These are phyloP conservation scores for Ectemnius lituratus DNA, from an alignment of 2,888 invertebrate species.

Conservation along the genomic window DNA sequence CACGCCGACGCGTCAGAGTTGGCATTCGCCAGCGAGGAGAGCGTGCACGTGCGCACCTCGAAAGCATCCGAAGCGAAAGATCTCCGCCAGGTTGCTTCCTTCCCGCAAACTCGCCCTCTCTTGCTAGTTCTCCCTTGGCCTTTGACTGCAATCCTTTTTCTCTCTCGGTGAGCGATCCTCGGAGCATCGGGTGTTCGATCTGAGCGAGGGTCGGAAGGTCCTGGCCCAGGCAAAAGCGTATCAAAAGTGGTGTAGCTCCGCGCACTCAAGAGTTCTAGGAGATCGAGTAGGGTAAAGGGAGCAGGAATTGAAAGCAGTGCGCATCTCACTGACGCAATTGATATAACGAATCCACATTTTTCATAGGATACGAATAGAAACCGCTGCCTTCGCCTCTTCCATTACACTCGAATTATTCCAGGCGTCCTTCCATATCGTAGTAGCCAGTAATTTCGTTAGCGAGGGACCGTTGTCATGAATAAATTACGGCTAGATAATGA, in stretches of 20 bases:
- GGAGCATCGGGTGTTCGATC: constrained; percentile 42
- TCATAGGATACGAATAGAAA: constrained; percentile 24
- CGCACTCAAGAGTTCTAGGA: constrained; percentile 31
- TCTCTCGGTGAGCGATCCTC: background rate
- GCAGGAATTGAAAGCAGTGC: constrained; percentile 22
- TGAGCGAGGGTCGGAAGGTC: constrained; percentile 66
- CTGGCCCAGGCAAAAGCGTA: constrained; percentile 65
- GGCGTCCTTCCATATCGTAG: background rate
- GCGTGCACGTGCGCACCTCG: constrained; percentile 50
- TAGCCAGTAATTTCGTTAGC: constrained; percentile 4
- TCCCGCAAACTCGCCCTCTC: constrained; percentile 21
- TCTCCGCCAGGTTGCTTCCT: constrained; percentile 52
- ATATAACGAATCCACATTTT: constrained; percentile 11
- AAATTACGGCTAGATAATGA: constrained; percentile 6
- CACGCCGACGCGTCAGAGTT: constrained; percentile 60
- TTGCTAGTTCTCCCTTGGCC: background rate
- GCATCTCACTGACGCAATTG: constrained; percentile 25
- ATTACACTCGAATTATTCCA: constrained; percentile 1
- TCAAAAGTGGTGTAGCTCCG: constrained; percentile 62
- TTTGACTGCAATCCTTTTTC: constrained; percentile 36
- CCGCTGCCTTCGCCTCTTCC: constrained; percentile 1
- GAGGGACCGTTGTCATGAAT: constrained; percentile 8
- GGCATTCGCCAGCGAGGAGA: constrained; percentile 44
- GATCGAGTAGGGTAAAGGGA: constrained; percentile 38
- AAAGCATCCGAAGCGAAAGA: constrained; percentile 61